Percentiles rank a stretch among this genome's conserved stretches.
These are phyloP conservation scores for Hololepta plana DNA, from an alignment of 2,888 invertebrate species.

Conservation along the genomic window DNA sequence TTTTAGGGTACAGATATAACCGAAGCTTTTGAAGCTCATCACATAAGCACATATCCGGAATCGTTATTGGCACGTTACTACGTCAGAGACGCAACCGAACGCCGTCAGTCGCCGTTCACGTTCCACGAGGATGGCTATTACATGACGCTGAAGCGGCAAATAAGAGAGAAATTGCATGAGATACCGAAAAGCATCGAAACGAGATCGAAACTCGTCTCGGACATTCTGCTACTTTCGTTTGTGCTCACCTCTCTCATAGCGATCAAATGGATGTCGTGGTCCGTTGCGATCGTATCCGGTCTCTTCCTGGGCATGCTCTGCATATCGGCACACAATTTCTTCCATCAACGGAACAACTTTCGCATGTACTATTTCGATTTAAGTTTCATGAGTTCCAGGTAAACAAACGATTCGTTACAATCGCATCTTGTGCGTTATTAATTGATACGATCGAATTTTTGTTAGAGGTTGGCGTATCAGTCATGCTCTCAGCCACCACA, in stretches of 20 bases:
- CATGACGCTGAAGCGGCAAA: constrained; percentile 42
- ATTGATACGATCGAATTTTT: neutral
- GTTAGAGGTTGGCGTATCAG: constrained; percentile 33
- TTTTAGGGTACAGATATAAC: constrained; percentile 60
- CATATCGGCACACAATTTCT: constrained; percentile 62
- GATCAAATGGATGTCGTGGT: too few species aligned
- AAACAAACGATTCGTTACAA: constrained; percentile 13
- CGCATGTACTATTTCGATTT: constrained; percentile 64
- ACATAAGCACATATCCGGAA: constrained; percentile 35
- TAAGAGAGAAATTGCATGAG: constrained; percentile 32
- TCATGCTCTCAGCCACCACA: constrained; percentile 60
- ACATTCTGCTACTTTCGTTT: too few species aligned
- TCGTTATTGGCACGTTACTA: constrained; percentile 45
- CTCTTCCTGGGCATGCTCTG: too few species aligned
- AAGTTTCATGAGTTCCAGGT: constrained; percentile 44
- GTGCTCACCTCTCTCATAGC: too few species aligned
- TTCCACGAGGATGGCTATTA: constrained; percentile 61
- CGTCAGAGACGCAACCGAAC: constrained; percentile 39
- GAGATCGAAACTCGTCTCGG: too few species aligned
- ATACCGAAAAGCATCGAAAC: too few species aligned
- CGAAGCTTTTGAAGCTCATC: constrained; percentile 60
- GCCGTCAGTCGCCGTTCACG: constrained; percentile 53
- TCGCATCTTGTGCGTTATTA: too few species aligned
- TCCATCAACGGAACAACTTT: constrained; percentile 58
- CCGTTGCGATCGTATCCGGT: too few species aligned